These are phyloP conservation scores for Brachyalestes nurse DNA, from an alignment of 2,797 vertebrate species.

Conservation along the genomic window DNA sequence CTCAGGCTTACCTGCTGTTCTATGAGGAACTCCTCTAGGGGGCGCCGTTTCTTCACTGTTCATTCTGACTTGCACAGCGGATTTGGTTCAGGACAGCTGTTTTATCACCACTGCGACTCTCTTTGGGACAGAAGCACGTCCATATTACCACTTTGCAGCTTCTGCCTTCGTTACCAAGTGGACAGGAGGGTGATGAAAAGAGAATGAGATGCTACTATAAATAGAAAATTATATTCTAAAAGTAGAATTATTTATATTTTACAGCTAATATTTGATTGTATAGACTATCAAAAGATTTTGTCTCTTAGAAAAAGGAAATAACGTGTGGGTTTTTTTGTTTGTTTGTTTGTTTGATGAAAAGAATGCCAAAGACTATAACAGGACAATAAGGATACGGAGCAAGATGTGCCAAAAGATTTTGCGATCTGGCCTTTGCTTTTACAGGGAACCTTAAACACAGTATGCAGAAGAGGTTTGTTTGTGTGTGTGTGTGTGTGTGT, in stretches of 20 bases:
- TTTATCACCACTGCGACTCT: constrained; percentile 19
- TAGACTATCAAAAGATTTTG: constrained; percentile 48
- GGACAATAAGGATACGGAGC: constrained; percentile 3
- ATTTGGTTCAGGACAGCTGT: background rate
- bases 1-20: constrained; percentile 98
- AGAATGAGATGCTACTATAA: background rate
- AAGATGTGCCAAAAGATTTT: constrained; percentile 44
- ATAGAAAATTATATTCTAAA: constrained; percentile 38
- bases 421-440: constrained; percentile 1
- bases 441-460: constrained; percentile 1
- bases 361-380: constrained; percentile 70
- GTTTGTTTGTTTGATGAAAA: constrained; percentile 59
- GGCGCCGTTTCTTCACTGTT: background rate
- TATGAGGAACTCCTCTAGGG: constrained; percentile 89
- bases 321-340: background rate
- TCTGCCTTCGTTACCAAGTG: background rate
- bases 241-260: constrained; percentile 61
- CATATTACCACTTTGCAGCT: background rate
- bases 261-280: constrained; percentile 44
- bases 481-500: background rate
- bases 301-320: constrained; percentile 44
- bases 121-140: constrained; percentile 19
- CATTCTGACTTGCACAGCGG: too few species aligned
- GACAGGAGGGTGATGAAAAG: background rate
- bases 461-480: background rate